A percentile compares a stretch with the other conserved stretches of the same genome.
phyloP scores from a whole-genome alignment of 1,140 invertebrate genomes.

The Agrilus planipennis region DNA sequence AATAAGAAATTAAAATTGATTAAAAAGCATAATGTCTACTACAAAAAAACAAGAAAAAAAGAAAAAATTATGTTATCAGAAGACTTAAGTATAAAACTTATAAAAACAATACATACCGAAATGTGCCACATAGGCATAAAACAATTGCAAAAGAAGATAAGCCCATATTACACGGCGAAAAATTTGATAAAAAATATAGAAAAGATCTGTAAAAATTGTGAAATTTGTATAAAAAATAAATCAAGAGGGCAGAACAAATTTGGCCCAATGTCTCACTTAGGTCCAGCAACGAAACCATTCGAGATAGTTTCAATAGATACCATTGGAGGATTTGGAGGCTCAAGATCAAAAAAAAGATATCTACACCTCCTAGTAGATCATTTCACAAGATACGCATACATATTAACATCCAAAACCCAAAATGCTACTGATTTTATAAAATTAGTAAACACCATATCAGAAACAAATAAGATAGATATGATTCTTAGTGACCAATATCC shows the following conservation, averaged over 20 bases:
- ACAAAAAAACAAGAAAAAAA: background rate
- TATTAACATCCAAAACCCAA: constrained; percentile 27
- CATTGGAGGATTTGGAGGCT: constrained; percentile 26
- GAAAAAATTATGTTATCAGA: constrained; percentile 1
- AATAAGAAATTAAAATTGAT: too few species aligned
- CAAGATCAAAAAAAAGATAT: constrained; percentile 26
- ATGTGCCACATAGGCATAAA: constrained; percentile 18
- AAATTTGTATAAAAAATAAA: too few species aligned
- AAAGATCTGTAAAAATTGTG: constrained; percentile 19
- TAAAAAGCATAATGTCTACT: constrained; percentile 1
- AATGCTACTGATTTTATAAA: constrained; percentile 30
- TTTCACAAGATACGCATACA: constrained; percentile 28
- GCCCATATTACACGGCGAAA: constrained; percentile 16
- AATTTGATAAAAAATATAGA: constrained; percentile 16
- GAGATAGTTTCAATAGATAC: constrained; percentile 33
- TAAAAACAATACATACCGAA: too few species aligned
- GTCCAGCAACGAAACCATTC: constrained; percentile 26
- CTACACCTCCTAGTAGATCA: constrained; percentile 24
- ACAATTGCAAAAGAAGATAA: constrained; percentile 17
- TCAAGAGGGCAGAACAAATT: constrained; percentile 19
- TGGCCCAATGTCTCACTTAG: constrained; percentile 23
- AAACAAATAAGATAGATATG: constrained; percentile 21
- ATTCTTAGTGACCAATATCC: too few species aligned
- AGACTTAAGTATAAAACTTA: too few species aligned
- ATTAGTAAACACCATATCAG: constrained; percentile 21